These are phyloP conservation scores for Pelmatolapia mariae DNA, from an alignment of 2,113 vertebrate genomes.

Conservation along the genomic window DNA sequence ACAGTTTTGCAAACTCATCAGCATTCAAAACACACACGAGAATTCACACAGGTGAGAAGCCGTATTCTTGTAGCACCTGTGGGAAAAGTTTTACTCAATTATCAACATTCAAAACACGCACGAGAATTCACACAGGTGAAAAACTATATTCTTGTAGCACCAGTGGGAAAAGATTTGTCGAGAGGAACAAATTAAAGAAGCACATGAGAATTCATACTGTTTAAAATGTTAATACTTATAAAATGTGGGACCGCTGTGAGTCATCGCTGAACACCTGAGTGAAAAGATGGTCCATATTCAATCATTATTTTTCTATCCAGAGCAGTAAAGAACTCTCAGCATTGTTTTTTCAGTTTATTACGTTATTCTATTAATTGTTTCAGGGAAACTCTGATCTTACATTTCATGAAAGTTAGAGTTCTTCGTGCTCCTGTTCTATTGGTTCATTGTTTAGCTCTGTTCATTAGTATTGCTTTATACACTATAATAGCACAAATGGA, in stretches of 20 bases:
- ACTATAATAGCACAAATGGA: too few relatives aligned
- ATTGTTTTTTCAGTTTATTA: neutral
- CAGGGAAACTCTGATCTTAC: neutral
- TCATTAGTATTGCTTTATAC: too few relatives aligned
- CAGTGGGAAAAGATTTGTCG: neutral
- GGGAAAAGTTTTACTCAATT: rapidly evolving
- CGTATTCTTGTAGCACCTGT: too few relatives aligned
- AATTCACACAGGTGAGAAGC: too few relatives aligned
- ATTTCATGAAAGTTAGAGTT: rapidly evolving
- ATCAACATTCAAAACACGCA: rapidly evolving
- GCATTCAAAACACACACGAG: rapidly evolving
- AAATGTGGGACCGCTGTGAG: too few relatives aligned
- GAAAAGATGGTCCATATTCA: too few relatives aligned
- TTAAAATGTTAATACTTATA: neutral
- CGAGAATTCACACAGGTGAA: rapidly evolving
- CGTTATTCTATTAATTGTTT: neutral
- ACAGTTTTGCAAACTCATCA: rapidly evolving
- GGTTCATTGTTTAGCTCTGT: too few relatives aligned
- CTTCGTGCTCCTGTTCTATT: too few relatives aligned
- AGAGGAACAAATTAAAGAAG: too few relatives aligned
- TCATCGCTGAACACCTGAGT: too few relatives aligned
- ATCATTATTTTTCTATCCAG: too few relatives aligned
- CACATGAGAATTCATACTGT: neutral
- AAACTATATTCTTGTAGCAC: rapidly evolving
- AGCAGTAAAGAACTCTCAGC: too few relatives aligned